These are phyloP conservation scores for Epistrophella euchroma DNA, from an alignment of 2,888 invertebrate species.

Conservation along the genomic window DNA sequence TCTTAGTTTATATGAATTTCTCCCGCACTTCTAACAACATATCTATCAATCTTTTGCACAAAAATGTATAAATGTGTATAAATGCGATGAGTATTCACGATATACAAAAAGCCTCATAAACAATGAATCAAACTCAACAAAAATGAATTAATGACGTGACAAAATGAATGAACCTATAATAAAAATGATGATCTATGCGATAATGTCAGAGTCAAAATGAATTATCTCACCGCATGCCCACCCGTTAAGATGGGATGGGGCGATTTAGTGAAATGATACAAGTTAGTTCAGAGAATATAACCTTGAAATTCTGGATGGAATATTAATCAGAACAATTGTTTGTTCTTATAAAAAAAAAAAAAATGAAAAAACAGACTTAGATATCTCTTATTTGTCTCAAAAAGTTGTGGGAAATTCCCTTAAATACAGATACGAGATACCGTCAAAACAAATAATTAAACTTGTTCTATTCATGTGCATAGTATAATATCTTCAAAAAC, in stretches of 20 bases:
- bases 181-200: constrained; percentile 54
- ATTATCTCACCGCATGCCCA: constrained; percentile 1
- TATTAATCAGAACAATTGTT: constrained; percentile 31
- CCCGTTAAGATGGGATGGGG: neutral
- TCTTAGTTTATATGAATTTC: too few species aligned
- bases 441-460: constrained; percentile 13
- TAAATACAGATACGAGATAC: neutral
- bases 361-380: neutral
- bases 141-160: constrained; percentile 49
- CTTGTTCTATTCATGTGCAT: neutral
- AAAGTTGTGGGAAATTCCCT: constrained; percentile 30
- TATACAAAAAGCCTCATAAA: constrained; percentile 1
- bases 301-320: constrained; percentile 24
- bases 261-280: neutral
- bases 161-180: constrained; percentile 41
- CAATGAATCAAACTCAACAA: constrained; percentile 26
- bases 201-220: constrained; percentile 13
- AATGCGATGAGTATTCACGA: constrained; percentile 34
- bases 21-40: neutral
- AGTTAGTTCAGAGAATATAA: neutral
- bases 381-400: neutral
- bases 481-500: neutral
- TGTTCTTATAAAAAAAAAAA: neutral
- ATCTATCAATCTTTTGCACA: constrained; percentile 30
- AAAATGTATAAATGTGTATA: constrained; percentile 9